A percentile compares a stretch with the other conserved stretches of the same genome.
phyloP scores from a whole-genome alignment of 1,140 invertebrate genomes.

The Hetaerina americana region DNA sequence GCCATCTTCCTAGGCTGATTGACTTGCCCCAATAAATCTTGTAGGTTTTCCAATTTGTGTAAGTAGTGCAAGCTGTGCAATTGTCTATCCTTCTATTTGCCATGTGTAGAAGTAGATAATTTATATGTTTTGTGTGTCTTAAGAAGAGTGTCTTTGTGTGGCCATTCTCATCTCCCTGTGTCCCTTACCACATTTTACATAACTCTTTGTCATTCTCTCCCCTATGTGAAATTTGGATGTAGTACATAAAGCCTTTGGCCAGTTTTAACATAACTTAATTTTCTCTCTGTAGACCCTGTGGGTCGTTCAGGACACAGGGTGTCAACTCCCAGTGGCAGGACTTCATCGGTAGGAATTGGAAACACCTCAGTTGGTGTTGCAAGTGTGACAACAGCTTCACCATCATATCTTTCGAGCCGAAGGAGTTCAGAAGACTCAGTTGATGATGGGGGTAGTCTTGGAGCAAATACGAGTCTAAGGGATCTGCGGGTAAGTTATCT shows the following conservation, averaged over 20 bases:
- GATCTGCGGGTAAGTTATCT: conserved; percentile 53
- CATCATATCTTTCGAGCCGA: conserved; percentile 52
- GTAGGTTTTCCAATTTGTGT: too few relatives aligned
- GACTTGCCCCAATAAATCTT: too few relatives aligned
- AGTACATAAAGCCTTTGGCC: neutral
- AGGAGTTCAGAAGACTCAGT: conserved; percentile 75
- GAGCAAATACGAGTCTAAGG: conserved; percentile 37
- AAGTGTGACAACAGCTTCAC: neutral
- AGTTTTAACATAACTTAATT: conserved; percentile 11
- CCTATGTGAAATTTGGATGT: neutral
- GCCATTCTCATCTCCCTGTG: too few relatives aligned
- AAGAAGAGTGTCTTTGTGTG: too few relatives aligned
- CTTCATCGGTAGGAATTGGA: neutral
- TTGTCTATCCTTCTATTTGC: too few relatives aligned
- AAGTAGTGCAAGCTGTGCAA: too few relatives aligned
- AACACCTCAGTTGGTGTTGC: neutral
- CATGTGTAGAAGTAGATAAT: too few relatives aligned
- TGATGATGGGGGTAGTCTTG: conserved; percentile 50
- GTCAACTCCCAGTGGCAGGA: conserved; percentile 22
- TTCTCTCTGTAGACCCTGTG: conserved; percentile 27
- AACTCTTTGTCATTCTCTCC: too few relatives aligned
- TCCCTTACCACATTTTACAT: too few relatives aligned
- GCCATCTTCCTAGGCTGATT: too few relatives aligned
- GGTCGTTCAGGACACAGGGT: conserved; percentile 33
- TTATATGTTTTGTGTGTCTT: too few relatives aligned